Evolutionary conservation across 1,140 invertebrate genomes (phyloP).

Genomic region (Rhagoletis zephyria): DNA sequence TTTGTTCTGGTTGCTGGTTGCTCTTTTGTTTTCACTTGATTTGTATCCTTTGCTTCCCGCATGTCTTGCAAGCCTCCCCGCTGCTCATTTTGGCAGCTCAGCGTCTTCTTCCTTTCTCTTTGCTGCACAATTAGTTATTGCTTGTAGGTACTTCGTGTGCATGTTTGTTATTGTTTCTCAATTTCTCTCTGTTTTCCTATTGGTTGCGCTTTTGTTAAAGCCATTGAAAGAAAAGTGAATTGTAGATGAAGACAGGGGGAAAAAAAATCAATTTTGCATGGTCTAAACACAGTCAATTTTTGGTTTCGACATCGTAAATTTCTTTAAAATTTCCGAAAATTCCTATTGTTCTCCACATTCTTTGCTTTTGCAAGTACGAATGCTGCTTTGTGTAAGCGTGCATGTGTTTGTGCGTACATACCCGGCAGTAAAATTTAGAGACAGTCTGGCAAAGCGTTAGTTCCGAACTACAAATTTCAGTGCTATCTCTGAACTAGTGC

Average conservation of each 20-base stretch:
- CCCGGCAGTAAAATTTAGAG: no score
- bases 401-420: no score
- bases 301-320: constrained; percentile 48
- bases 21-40: constrained; percentile 41
- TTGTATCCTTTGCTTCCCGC: constrained; percentile 44
- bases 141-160: background rate
- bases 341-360: background rate
- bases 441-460: no score
- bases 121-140: constrained; percentile 34
- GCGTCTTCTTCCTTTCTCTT: background rate
- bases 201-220: constrained; percentile 35
- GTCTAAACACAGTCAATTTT: constrained; percentile 47
- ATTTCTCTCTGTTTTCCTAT: constrained; percentile 9
- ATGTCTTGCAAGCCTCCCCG: constrained; percentile 17
- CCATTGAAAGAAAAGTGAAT: constrained; percentile 7
- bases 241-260: background rate
- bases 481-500: no score
- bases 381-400: no score
- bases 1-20: background rate
- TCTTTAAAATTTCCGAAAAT: constrained; percentile 23
- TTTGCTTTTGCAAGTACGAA: no score
- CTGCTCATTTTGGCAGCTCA: constrained; percentile 35
- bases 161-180: background rate
- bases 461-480: no score
- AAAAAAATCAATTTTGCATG: constrained; percentile 46